These are phyloP conservation scores for Aleiodes testaceus DNA, from an alignment of 2,888 invertebrate genomes.

Conservation along the genomic window DNA sequence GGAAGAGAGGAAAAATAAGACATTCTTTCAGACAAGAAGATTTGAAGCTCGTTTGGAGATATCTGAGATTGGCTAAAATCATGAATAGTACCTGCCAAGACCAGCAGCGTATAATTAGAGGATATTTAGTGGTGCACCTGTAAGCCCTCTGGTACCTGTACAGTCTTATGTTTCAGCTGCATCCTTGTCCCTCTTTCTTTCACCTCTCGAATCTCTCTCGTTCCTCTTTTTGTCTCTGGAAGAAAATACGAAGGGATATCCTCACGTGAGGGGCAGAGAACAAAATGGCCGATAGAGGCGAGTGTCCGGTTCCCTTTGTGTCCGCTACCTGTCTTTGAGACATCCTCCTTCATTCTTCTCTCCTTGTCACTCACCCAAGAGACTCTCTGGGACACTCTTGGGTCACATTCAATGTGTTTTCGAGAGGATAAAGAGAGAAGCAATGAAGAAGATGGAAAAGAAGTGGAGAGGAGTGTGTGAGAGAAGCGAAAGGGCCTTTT, in stretches of 20 bases:
- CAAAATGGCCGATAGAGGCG: slow-evolving; percentile 59
- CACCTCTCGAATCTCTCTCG: slow-evolving; percentile 16
- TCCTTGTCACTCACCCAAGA: slow-evolving; percentile 17
- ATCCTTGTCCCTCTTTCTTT: slow-evolving; percentile 22
- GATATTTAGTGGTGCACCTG: slow-evolving; percentile 67
- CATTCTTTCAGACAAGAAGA: background rate
- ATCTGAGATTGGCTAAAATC: slow-evolving; percentile 39
- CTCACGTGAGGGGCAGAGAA: slow-evolving; percentile 46
- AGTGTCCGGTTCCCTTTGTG: slow-evolving; percentile 71
- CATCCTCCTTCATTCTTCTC: slow-evolving; percentile 58
- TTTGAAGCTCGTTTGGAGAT: slow-evolving; percentile 14
- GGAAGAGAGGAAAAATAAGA: background rate
- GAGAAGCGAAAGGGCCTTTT: slow-evolving; percentile 43
- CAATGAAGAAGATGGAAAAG: slow-evolving; percentile 37
- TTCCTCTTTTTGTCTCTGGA: slow-evolving; percentile 5
- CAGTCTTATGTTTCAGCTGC: slow-evolving; percentile 29
- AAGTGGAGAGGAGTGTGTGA: slow-evolving; percentile 35
- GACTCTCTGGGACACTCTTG: slow-evolving; percentile 18
- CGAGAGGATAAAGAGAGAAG: slow-evolving; percentile 41
- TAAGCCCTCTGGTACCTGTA: slow-evolving; percentile 50
- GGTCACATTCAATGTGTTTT: background rate
- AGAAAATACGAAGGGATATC: slow-evolving; percentile 27
- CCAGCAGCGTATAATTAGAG: slow-evolving; percentile 63
- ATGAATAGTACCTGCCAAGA: slow-evolving; percentile 58
- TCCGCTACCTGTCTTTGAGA: slow-evolving; percentile 71